Percentiles rank a stretch among this genome's conserved stretches.
These are phyloP conservation scores for Linnaemya vulpina DNA, from an alignment of 2,888 invertebrate species.

Conservation along the genomic window DNA sequence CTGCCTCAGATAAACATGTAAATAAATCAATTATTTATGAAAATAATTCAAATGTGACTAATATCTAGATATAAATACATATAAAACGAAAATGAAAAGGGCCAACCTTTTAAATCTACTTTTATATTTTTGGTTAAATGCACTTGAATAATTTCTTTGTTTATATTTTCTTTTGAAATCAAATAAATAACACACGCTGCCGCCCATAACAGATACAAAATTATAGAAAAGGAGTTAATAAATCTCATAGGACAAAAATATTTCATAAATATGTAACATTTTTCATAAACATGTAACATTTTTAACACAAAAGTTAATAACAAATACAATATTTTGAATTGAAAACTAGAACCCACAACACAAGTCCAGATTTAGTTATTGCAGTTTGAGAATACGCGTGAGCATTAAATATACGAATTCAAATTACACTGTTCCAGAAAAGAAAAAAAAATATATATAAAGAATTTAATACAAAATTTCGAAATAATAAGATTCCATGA, in stretches of 20 bases:
- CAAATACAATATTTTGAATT: not conserved
- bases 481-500: too few species aligned
- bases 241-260: conserved; percentile 23
- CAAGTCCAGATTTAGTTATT: not conserved
- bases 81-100: conserved; percentile 12
- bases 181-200: conserved; percentile 69
- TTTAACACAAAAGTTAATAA: not conserved
- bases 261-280: too few species aligned
- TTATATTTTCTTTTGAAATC: conserved; percentile 15
- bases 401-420: too few species aligned
- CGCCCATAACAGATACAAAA: conserved; percentile 68
- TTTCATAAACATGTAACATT: not conserved
- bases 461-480: too few species aligned
- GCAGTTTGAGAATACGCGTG: not conserved
- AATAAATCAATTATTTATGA: conserved; percentile 25
- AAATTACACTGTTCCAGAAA: too few species aligned
- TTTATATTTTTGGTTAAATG: conserved; percentile 17
- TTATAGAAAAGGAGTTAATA: conserved; percentile 16
- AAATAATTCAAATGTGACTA: conserved; percentile 20
- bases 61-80: not conserved
- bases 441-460: too few species aligned
- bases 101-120: conserved; percentile 6
- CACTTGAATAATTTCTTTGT: conserved; percentile 19
- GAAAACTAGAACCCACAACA: not conserved
- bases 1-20: not conserved